Percentiles rank a stretch among this genome's conserved stretches.
Evolutionary conservation across 2,797 vertebrate genomes (phyloP).

Genomic region (Naso thynnoides): DNA sequence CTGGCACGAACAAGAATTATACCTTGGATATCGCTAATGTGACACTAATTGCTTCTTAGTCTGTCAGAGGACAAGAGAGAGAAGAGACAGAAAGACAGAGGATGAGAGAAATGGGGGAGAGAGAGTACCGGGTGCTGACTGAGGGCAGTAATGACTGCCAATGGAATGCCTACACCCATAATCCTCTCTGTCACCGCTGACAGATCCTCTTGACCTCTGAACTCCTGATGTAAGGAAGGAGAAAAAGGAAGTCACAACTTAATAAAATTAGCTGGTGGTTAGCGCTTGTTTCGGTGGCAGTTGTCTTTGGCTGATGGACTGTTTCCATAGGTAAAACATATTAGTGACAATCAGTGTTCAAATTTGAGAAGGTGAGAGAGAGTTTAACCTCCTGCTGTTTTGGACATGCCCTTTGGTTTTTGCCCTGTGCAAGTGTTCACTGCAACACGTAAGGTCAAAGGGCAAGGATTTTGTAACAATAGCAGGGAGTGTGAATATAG

Average conservation of each 20-base stretch:
- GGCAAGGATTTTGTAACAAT: conserved; percentile 53
- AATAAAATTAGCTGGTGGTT: conserved; percentile 78
- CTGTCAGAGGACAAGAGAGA: conserved; percentile 81
- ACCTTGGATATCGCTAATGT: conserved; percentile 83
- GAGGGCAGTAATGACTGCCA: conserved; percentile 85
- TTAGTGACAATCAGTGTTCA: conserved; percentile 19
- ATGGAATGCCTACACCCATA: conserved; percentile 87
- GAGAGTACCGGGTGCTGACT: conserved; percentile 80
- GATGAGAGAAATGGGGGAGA: conserved; percentile 71
- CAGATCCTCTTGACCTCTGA: conserved; percentile 89
- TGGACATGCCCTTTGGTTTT: conserved; percentile 60
- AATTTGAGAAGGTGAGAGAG: conserved; percentile 21
- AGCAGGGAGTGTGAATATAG: conserved; percentile 30
- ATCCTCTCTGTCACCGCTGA: conserved; percentile 86
- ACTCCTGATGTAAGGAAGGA: conserved; percentile 77
- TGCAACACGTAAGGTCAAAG: conserved; percentile 67
- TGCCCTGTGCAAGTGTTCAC: conserved; percentile 41
- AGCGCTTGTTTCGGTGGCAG: conserved; percentile 58
- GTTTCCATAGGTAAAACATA: neutral
- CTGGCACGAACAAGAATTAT: conserved; percentile 75
- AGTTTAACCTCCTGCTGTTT: conserved; percentile 41
- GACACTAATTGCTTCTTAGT: conserved; percentile 88
- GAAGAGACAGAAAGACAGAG: conserved; percentile 78
- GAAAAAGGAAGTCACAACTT: conserved; percentile 85
- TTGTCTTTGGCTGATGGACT: conserved; percentile 44